Base-by-base conservation (phyloP, 2,797 vertebrate species). In the Epinephelus awoara region DNA sequence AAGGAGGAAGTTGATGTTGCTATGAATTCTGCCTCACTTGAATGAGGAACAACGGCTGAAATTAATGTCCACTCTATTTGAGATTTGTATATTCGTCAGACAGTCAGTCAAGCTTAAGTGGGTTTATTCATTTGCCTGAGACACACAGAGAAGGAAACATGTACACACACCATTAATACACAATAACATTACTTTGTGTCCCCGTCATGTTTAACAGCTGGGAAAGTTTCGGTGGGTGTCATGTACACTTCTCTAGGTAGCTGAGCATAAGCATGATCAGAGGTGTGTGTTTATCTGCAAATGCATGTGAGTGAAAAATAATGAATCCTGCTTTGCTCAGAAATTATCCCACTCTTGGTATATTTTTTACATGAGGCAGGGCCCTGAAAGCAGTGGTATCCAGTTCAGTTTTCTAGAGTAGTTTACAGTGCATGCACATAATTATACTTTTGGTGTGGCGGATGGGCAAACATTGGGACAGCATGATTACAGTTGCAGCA, bases 351-450 rank as follows among this genome's bases (percentile, higher is more conserved):
- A 40, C n/a, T 51, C 25, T 55, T 47, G 3, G 11, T 49, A 42
- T 15, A 23, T 21, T 6, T 63, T 19, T 14, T 15, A 5, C 8
- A 51, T 42, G 2, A 54, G 42, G 4, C 15, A 46, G 18, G 19
- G 14, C 4, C 10, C 52, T 47, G n/a, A n/a, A 23, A 54, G 34
- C 10, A 40, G 15, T 27, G 17, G 6, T 6, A 47, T 58, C n/a
- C 4, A 55, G 5, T 18, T n/a, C 1, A 47, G 25, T 67, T 27
- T 47, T 8, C 17, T n/a, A 1, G 49, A n/a, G 11, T n/a, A 46
- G 23, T 65, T 65, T 56, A 58, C 17, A 21, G 29, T 50, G 2
- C 23, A 56, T 44, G 78, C 50, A 52, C 6, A 59, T 75, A 54
- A 81, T 62, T 55, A 71, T 18, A 55, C 8, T 23, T 67, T 34